These are phyloP conservation scores for Hipparchia semele DNA, from an alignment of 2,888 invertebrate species.

Conservation along the genomic window DNA sequence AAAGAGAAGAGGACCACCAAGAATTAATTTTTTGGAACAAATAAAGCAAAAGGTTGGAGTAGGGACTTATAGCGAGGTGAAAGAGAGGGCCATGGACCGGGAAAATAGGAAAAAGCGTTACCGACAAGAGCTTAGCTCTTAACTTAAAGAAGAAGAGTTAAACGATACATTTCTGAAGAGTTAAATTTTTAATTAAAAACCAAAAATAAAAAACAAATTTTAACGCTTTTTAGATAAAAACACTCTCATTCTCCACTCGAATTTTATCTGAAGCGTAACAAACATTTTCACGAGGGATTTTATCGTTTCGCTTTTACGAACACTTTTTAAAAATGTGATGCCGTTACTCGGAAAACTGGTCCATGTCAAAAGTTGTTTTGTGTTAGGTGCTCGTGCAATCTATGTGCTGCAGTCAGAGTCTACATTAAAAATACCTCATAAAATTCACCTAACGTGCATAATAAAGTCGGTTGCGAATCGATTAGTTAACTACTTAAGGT, in stretches of 20 bases:
- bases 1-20: no score
- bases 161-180: background rate
- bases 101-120: no score
- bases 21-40: no score
- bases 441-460: background rate
- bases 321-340: conserved; percentile 21
- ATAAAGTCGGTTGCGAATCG: no score
- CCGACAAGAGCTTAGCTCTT: no score
- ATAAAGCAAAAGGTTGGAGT: no score
- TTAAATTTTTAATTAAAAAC: background rate
- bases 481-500: no score
- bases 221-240: conserved; percentile 16
- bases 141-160: no score
- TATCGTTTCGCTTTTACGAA: conserved; percentile 26
- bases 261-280: conserved; percentile 24
- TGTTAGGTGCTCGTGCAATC: background rate
- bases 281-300: conserved; percentile 25
- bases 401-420: background rate
- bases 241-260: conserved; percentile 17
- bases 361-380: conserved; percentile 14
- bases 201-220: background rate
- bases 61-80: no score
- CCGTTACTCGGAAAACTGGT: conserved; percentile 20
- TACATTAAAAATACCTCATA: background rate
- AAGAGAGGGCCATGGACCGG: no score